Percentiles rank a stretch among this genome's conserved stretches.
These are phyloP conservation scores for Galagoides demidoff DNA, from an alignment of 2,797 vertebrate species.

Conservation along the genomic window DNA sequence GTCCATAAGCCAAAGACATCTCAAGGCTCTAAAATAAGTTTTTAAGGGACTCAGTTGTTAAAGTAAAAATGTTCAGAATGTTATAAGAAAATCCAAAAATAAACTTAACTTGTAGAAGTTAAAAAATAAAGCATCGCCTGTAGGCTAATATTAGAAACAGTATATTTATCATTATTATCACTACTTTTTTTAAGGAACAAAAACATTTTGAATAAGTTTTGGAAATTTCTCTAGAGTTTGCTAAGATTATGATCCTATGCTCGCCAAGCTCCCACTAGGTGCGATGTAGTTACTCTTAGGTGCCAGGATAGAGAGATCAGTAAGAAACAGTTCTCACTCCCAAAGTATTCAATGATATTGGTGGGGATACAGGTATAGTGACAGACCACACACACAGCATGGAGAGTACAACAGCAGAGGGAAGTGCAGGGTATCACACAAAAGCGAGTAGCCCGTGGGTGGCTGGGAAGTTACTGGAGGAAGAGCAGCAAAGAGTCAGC, in stretches of 20 bases:
- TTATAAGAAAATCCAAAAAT: conserved; percentile 51
- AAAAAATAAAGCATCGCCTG: background rate
- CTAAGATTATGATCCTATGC: background rate
- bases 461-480: background rate
- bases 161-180: background rate
- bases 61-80: conserved; percentile 11
- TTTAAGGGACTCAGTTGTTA: conserved; percentile 13
- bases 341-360: background rate
- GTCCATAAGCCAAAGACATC: background rate
- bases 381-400: background rate
- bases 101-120: background rate
- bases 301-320: background rate
- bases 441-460: background rate
- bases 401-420: background rate
- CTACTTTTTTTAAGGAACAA: conserved; percentile 14
- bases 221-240: background rate
- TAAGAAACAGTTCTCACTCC: background rate
- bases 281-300: background rate
- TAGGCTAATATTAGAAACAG: conserved; percentile 24
- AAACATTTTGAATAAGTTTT: conserved; percentile 42
- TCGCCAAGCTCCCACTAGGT: background rate
- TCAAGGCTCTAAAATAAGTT: conserved; percentile 29
- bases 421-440: background rate
- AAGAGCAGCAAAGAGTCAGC: background rate
- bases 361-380: background rate